Evolutionary conservation across 2,888 invertebrate genomes (phyloP), one percentile per base, ranked within the genome.

Genomic region (Mythimna loreyi): DNA sequence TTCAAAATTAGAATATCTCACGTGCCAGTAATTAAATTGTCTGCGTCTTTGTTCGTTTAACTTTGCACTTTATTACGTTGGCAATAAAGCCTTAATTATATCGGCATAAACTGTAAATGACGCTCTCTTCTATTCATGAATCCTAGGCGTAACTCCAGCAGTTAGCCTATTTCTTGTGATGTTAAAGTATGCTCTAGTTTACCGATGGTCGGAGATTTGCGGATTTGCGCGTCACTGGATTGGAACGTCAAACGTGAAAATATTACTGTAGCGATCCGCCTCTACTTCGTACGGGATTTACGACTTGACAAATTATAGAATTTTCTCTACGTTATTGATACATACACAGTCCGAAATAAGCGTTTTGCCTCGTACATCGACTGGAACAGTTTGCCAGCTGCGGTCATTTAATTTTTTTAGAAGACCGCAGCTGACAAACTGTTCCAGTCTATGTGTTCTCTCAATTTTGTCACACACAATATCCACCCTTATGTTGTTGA

Each of bases 111-210:
- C 6, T 9, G 1, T 25, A 23, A 50, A 70, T 36, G 23, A 56
- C 40, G 49, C 11, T 53, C 9, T 52, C 25, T 47, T 63, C 53
- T 57, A 52, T 72, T 78, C 73, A 23, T 25, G 25, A 59, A 50
- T 30, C 19, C 7, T 36, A 33, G 16, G 28, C 67, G 45, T 43
- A 45, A 43, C 47, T 49, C n/a, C 28, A 21, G 25, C 19, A 58
- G 63, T 75, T 65, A 69, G 9, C 59, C 43, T 62, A 76, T 43
- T 63, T 69, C 49, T 61, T 61, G 58, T 58, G 33, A 55, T 65
- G 50, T 76, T 66, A 65, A 69, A 80, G 47, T 69, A 25, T 52
- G 77, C 43, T 49, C 81, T 16, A 76, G 58, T 81, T 76, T 40
- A 9, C 30, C 57, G 49, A 58, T 53, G 28, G 50, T n/a, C 64